Evolutionary conservation across 2,797 vertebrate species (phyloP), one percentile per base, ranked within the genome.

Genomic region (Ctenopoma kingsleyae): DNA sequence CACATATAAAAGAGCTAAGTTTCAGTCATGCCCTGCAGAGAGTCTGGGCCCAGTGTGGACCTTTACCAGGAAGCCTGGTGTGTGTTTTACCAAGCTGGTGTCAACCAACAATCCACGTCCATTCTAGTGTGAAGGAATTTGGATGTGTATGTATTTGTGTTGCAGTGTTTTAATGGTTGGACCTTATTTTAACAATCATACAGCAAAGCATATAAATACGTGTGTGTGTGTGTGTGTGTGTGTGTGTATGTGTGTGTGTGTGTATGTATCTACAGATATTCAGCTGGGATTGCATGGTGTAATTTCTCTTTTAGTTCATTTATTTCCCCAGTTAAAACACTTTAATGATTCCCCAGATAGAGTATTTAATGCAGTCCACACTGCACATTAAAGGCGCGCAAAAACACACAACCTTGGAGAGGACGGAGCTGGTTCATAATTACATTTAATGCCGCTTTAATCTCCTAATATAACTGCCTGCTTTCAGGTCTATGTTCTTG

Each of bases 401-500:
- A 35, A 66, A 25, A 53, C 53, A 73, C 59, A 66, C 57, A 73
- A 30, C 10, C 55, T 25, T 10, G 16, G 23, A 72, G 46, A 74
- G 46, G 10, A 40, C 25, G 20, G 62, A 40, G 22, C 19, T 41
- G 22, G 47, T 79, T 83, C 50, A 83, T 79, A 79, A 84, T 76
- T 74, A 64, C 50, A 77, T 73, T 67, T 76, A 71, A 81, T 70
- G 61, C 60, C 19, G 59, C 32, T 77, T 88, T 85, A 82, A 76
- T 84, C 76, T 79, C 35, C 9, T 22, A 16, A 2, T 49, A 50
- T 59, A 77, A 68, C 54, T 22, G 30, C 32, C 36, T 69, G 67
- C 54, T 63, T 48, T 58, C 8, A 46, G 49, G 44, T 49, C 41
- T 65, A 22, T n/a, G 38, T 46, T 75, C 70, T 46, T 56, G 30